Base-by-base conservation (phyloP, 1,140 invertebrate genomes). In the Brachionus angularis region DNA sequence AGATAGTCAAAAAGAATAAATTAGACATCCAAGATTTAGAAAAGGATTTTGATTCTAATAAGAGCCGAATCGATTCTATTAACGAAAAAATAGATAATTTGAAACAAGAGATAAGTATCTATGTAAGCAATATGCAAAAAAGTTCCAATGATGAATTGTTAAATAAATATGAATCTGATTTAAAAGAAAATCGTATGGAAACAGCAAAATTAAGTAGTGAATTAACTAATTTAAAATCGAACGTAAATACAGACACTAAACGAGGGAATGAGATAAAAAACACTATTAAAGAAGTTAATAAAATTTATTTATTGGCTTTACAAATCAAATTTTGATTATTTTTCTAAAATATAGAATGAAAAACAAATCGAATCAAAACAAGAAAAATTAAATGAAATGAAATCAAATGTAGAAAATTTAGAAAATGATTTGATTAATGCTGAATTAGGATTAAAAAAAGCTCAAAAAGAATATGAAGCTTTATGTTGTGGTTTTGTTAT, bases 401-500 rank as follows among this genome's bases (percentile, higher is more conserved):
- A 69, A 36, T 33, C 44, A 5, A 69, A 69, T 50, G 64, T 69
- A 3, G 46, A 47, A 49, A 50, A 34, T 34, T 50, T 69, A 10
- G 21, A 69, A 36, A 50, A 69, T 23, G 44, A 69, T 47, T 49
- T 69, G 21, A 33, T 31, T 34, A n/a, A 23, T 42, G 70, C 49
- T 3, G 70, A 44, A 5, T 33, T 58, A 55, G 33, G 39, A 44
- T 44, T 44, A 33, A 55, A 47, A 18, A 42, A 72, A 44, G 34
- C 70, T 12, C 49, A 72, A 58, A 25, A 34, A 55, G 70, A 42
- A 46, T 70, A 70, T 18, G 46, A 70, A 33, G 46, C 64, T 23
- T 42, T 70, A 5, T 70, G 44, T 21, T 70, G 64, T 27, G 46
- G 64, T 53, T 70, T 50, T 18, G 46, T 50, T 44, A 70, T 70